These are phyloP conservation scores for Spodoptera frugiperda DNA, from an alignment of 1,140 invertebrate species.

Conservation along the genomic window DNA sequence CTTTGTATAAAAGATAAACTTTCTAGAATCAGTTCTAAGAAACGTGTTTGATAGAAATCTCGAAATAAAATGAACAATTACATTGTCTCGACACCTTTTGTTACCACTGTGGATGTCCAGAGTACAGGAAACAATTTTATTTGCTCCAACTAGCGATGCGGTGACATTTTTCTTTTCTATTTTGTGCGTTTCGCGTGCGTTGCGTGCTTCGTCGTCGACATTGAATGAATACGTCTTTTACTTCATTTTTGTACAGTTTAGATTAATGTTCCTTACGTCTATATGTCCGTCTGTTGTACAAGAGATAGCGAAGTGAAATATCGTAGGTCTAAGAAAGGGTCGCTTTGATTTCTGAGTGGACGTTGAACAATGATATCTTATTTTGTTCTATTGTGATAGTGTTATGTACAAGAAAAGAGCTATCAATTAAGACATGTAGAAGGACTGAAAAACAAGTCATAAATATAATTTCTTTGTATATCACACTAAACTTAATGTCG, in stretches of 20 bases:
- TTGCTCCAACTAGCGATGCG: conserved; percentile 68
- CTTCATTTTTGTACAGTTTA: conserved; percentile 59
- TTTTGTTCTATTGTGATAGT: neutral
- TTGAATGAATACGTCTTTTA: conserved; percentile 59
- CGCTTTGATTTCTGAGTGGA: conserved; percentile 6
- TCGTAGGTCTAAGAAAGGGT: neutral
- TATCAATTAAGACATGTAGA: too few species aligned
- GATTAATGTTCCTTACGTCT: conserved; percentile 35
- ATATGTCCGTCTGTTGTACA: conserved; percentile 10
- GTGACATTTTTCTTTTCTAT: conserved; percentile 70
- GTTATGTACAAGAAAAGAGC: too few species aligned
- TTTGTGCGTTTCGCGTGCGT: conserved; percentile 63
- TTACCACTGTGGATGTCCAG: conserved; percentile 52
- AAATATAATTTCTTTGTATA: too few species aligned
- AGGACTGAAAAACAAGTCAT: too few species aligned
- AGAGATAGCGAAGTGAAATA: conserved; percentile 30
- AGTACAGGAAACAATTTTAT: conserved; percentile 73
- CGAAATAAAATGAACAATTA: conserved; percentile 48
- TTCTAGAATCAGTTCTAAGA: neutral
- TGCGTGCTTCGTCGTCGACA: conserved; percentile 61
- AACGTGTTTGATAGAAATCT: conserved; percentile 14
- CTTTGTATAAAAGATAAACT: neutral
- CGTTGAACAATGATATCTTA: conserved; percentile 16
- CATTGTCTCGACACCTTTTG: conserved; percentile 41
- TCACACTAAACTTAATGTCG: too few species aligned